Conservation (phyloP, 2,113 vertebrate genomes). For the Ursus arctos region DNA sequence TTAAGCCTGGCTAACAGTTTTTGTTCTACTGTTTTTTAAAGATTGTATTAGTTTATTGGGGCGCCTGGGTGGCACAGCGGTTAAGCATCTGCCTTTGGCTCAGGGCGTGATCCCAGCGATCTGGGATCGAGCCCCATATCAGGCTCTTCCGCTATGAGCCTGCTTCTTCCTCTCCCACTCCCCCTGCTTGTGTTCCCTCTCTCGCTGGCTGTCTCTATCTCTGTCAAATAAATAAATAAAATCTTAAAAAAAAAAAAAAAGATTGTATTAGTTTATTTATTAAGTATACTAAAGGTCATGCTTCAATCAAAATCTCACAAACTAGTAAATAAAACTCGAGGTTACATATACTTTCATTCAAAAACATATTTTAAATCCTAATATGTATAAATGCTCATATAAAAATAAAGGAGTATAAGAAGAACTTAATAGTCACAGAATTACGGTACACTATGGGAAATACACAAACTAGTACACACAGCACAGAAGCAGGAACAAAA, state of each 20-base stretch:
- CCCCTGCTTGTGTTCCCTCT: too few species aligned
- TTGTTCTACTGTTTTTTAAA: neutral
- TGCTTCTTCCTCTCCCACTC: too few species aligned
- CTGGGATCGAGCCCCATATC: too few species aligned
- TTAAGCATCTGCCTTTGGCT: too few species aligned
- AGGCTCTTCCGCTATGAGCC: too few species aligned
- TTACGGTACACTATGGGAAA: neutral
- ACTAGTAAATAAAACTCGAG: neutral
- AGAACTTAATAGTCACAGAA: neutral
- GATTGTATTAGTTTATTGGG: neutral
- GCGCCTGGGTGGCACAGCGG: too few species aligned
- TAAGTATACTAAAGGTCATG: too few species aligned
- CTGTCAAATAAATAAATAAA: too few species aligned
- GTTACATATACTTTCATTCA: neutral
- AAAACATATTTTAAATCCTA: neutral
- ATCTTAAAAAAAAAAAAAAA: neutral
- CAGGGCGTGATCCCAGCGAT: too few species aligned
- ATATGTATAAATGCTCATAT: neutral
- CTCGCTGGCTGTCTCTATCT: too few species aligned
- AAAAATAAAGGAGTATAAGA: neutral
- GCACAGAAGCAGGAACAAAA: neutral
- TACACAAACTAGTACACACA: neutral
- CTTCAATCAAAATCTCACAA: neutral
- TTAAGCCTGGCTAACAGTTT: neutral
- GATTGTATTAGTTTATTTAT: neutral